These are phyloP conservation scores for Esox niger DNA, from an alignment of 2,113 vertebrate genomes.

Conservation along the genomic window DNA sequence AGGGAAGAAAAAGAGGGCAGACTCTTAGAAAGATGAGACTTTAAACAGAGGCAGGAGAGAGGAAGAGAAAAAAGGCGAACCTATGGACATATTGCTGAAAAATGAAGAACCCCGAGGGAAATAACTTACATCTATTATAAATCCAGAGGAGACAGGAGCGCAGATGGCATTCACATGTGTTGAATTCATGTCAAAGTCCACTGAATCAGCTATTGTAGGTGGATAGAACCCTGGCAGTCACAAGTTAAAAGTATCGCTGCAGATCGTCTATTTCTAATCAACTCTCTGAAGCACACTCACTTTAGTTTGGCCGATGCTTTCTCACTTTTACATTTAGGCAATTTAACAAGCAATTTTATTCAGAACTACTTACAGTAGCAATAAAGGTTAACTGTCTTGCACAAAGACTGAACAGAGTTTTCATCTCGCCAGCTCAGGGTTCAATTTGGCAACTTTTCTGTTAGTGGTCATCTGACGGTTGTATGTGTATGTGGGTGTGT, in stretches of 20 bases:
- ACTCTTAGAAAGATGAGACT: slow-evolving; percentile 28
- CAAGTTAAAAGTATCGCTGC: neutral
- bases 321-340: too few species aligned
- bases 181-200: slow-evolving; percentile 45
- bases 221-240: slow-evolving; percentile 8
- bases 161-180: slow-evolving; percentile 61
- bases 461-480: too few species aligned
- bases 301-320: too few species aligned
- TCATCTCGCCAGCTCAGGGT: too few species aligned
- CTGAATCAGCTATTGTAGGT: slow-evolving; percentile 26
- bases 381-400: too few species aligned
- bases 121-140: slow-evolving; percentile 49
- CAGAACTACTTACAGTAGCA: too few species aligned
- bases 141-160: slow-evolving; percentile 47
- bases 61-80: slow-evolving; percentile 9
- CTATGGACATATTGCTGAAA: slow-evolving; percentile 57
- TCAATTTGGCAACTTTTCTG: too few species aligned
- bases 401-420: too few species aligned
- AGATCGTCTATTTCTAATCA: neutral
- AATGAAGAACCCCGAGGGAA: slow-evolving; percentile 53
- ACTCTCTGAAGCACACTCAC: too few species aligned
- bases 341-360: too few species aligned
- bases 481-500: too few species aligned
- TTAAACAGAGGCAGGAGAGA: slow-evolving; percentile 28
- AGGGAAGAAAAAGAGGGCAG: slow-evolving; percentile 41